Evolutionary conservation across 2,888 invertebrate genomes (phyloP), one percentile per base, ranked within the genome.

Genomic region (Eupithecia abbreviata): DNA sequence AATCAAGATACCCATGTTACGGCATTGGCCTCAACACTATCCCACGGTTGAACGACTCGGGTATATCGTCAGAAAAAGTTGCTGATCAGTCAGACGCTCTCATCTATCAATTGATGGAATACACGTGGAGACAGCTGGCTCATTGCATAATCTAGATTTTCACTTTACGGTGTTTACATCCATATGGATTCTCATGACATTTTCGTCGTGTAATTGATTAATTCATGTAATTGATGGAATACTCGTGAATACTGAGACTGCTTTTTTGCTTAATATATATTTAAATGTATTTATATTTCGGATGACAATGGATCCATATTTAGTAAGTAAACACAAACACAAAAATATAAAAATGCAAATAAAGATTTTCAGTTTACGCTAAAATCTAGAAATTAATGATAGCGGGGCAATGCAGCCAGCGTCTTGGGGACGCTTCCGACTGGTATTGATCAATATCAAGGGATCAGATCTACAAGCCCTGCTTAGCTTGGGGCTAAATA

Each of bases 1-100:
- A 91, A 92, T 93, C 93, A 90, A 89, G 89, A 88, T 86, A 86
- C 83, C 84, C 72, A 78, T 82, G 84, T 88, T 88, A 87, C 88
- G 86, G 88, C 88, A 89, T 82, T 85, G 80, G 81, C 81, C 79
- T 82, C 84, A 80, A 87, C 84, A 84, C 85, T 88, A 86, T 91
- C 91, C 90, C 92, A 91, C 91, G 91, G 86, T 89, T 87, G 85
- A 87, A 82, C 84, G 83, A 84, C 82, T 83, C 84, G 81, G 80
- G 80, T 83, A 84, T 88, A 87, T 85, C 84, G 80, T 75, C 84
- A 87, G 83, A 89, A 91, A 92, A 91, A 89, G 86, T 85, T 79
- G 83, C 85, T 85, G 82, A 86, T 85, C 87, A 82, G 83, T 86
- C 87, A 74, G 74, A 77, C 77, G 45, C 18, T 45, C n/a, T n/a